A percentile compares a stretch with the other conserved stretches of the same genome.
Evolutionary conservation across 1,140 invertebrate genomes (phyloP).

Genomic region (Achroia grisella): DNA sequence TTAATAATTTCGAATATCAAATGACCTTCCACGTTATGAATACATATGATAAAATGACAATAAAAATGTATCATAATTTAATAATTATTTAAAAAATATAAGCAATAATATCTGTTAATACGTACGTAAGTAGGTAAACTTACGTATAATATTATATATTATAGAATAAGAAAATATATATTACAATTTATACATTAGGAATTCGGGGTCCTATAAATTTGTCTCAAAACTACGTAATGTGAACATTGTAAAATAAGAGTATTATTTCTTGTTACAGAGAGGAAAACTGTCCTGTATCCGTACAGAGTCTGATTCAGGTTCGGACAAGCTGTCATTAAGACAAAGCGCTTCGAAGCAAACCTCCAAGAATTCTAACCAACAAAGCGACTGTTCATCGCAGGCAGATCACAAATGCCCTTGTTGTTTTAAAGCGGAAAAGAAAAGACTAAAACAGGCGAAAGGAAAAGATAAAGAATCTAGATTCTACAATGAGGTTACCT

Average conservation of each 20-base stretch:
- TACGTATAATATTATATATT: too few relatives aligned
- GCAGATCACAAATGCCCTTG: constrained; percentile 56
- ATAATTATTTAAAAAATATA: too few relatives aligned
- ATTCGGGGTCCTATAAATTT: too few relatives aligned
- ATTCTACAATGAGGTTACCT: constrained; percentile 55
- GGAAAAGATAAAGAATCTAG: constrained; percentile 54
- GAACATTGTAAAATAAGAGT: background rate
- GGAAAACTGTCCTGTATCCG: constrained; percentile 58
- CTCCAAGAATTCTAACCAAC: constrained; percentile 45
- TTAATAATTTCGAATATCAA: too few relatives aligned
- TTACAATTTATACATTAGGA: too few relatives aligned
- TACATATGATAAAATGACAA: too few relatives aligned
- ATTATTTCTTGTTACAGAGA: constrained; percentile 55
- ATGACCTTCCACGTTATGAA: too few relatives aligned
- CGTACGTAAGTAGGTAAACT: too few relatives aligned
- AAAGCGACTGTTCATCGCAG: constrained; percentile 43
- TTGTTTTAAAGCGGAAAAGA: constrained; percentile 53
- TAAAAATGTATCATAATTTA: too few relatives aligned
- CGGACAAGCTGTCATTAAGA: constrained; percentile 55
- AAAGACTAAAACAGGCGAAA: constrained; percentile 29
- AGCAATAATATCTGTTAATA: too few relatives aligned
- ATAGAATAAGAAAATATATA: too few relatives aligned
- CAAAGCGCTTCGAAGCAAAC: constrained; percentile 54
- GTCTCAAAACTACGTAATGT: too few relatives aligned
- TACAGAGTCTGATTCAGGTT: constrained; percentile 62